These are phyloP conservation scores for Mizuhopecten yessoensis DNA, from an alignment of 1,140 invertebrate genomes.

Conservation along the genomic window DNA sequence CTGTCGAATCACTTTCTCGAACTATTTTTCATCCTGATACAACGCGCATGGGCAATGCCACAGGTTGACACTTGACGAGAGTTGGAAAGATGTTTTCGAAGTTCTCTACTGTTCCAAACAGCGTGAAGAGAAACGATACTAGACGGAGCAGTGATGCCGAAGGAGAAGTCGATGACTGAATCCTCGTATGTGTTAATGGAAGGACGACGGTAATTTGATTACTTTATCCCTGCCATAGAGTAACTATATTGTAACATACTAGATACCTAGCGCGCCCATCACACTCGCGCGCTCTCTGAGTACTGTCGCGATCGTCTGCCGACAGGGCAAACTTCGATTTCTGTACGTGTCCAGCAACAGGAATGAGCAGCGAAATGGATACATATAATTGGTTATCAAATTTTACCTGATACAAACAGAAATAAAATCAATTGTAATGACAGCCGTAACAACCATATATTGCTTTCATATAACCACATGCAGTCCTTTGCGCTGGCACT, in stretches of 20 bases:
- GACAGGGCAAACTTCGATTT: slow-evolving; percentile 25
- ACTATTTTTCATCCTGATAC: background rate
- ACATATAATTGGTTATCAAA: background rate
- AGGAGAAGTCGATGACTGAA: background rate
- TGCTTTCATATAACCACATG: slow-evolving; percentile 18
- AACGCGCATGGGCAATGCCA: slow-evolving; percentile 20
- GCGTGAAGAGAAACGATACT: background rate
- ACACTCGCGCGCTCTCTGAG: background rate
- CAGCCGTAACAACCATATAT: background rate
- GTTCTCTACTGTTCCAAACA: background rate
- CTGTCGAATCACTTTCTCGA: background rate
- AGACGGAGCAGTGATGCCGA: background rate
- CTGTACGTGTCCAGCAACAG: slow-evolving; percentile 5
- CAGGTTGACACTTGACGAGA: slow-evolving; percentile 22
- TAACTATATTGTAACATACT: background rate
- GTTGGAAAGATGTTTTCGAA: background rate
- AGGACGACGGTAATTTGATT: background rate
- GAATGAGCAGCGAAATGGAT: background rate
- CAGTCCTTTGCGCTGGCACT: background rate
- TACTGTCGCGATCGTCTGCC: slow-evolving; percentile 11
- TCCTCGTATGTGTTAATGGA: slow-evolving; percentile 3
- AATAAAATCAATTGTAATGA: slow-evolving; percentile 36
- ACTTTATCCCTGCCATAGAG: background rate
- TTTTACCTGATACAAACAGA: background rate
- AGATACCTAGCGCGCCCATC: slow-evolving; percentile 22